These are phyloP conservation scores for Magallana ariakensis DNA, from an alignment of 1,140 invertebrate genomes.

Conservation along the genomic window DNA sequence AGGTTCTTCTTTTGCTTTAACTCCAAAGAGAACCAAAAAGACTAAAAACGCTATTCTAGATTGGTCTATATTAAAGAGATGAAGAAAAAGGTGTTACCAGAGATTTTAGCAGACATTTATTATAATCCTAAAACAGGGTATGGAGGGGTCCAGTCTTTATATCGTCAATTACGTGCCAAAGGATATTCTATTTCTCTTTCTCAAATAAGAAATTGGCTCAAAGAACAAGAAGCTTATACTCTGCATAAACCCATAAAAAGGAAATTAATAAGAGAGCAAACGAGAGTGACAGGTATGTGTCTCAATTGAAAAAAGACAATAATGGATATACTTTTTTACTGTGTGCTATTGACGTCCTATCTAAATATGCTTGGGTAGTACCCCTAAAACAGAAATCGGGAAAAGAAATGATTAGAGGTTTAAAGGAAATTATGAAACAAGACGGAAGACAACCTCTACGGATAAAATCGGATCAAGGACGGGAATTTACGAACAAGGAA, in stretches of 20 bases:
- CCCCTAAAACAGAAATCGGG: constrained; percentile 1
- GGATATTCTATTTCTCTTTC: neutral
- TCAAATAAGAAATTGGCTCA: neutral
- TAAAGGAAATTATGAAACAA: neutral
- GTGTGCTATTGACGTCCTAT: constrained; percentile 21
- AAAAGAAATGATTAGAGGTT: constrained; percentile 27
- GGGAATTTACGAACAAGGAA: neutral
- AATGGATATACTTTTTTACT: neutral
- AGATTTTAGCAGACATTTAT: neutral
- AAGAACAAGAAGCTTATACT: constrained; percentile 1
- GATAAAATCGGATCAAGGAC: constrained; percentile 1
- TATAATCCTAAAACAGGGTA: neutral
- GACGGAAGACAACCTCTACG: neutral
- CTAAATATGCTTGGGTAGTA: constrained; percentile 25
- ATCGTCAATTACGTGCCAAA: neutral
- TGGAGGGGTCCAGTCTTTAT: neutral
- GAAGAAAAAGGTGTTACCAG: too few relatives aligned
- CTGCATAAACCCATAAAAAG: neutral
- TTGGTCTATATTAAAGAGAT: too few relatives aligned
- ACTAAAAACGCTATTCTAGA: too few relatives aligned
- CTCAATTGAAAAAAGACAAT: neutral
- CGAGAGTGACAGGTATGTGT: neutral
- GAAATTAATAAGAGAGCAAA: neutral
- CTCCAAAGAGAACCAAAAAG: too few relatives aligned
- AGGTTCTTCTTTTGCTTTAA: too few relatives aligned